Evolutionary conservation across 37 sponge, comb jelly and placozoan species (phyloP).

Genomic region (Oscarella lobularis): DNA sequence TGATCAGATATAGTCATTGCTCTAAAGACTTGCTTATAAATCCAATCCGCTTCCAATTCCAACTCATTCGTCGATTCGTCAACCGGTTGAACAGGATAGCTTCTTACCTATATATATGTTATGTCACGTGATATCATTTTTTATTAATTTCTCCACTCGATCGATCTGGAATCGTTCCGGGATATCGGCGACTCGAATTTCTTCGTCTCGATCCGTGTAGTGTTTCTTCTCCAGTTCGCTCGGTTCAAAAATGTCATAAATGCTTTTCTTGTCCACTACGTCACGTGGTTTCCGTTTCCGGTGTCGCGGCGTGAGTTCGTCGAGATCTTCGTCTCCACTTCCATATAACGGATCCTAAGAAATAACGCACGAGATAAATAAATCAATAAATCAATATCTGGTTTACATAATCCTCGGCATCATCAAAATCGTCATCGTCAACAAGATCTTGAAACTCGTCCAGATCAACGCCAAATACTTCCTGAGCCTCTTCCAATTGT

Average conservation of each 20-base stretch:
- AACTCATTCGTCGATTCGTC: constrained; percentile 54
- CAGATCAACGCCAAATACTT: constrained; percentile 89
- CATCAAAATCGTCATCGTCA: no score
- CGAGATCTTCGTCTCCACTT: background rate
- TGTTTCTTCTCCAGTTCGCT: constrained; percentile 81
- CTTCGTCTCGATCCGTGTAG: constrained; percentile 66
- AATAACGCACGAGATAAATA: background rate
- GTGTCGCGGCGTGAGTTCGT: background rate
- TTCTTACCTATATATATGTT: constrained; percentile 28
- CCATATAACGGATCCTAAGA: constrained; percentile 11
- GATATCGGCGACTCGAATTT: constrained; percentile 73
- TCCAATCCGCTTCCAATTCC: constrained; percentile 89
- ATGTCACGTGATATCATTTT: background rate
- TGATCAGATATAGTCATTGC: constrained; percentile 69
- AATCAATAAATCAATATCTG: background rate
- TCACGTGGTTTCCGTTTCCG: no score
- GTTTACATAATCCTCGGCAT: no score
- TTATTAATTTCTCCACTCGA: background rate
- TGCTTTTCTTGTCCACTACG: constrained; percentile 7
- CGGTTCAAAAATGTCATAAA: constrained; percentile 60
- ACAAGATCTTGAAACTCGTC: constrained; percentile 53
- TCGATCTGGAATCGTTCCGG: constrained; percentile 57
- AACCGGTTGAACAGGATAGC: constrained; percentile 41
- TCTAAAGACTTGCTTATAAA: constrained; percentile 63
- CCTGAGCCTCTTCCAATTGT: constrained; percentile 78